Conservation (phyloP, 2,888 invertebrate genomes). For the Ochlodes sylvanus region DNA sequence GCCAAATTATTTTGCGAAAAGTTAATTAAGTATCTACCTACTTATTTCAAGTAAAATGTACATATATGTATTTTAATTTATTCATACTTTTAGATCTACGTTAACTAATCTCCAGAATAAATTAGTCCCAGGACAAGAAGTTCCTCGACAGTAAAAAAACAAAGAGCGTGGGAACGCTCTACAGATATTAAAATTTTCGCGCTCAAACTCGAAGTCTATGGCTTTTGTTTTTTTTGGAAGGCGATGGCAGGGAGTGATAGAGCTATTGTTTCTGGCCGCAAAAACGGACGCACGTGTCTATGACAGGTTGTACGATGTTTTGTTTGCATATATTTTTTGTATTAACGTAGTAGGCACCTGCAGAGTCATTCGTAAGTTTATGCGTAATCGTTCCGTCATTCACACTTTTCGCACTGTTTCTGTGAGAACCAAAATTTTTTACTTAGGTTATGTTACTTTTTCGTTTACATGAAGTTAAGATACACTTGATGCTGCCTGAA, state of each 20-base stretch:
- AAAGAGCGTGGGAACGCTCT: constrained; percentile 38
- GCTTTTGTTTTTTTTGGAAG: constrained; percentile 52
- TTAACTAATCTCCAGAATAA: constrained; percentile 8
- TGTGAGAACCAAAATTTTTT: constrained; percentile 27
- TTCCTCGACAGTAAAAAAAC: background rate
- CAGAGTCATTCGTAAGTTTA: constrained; percentile 66
- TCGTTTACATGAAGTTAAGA: background rate
- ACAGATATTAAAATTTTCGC: constrained; percentile 35
- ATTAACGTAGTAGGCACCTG: constrained; percentile 69
- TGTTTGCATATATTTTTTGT: constrained; percentile 66
- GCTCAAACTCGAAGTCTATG: constrained; percentile 23
- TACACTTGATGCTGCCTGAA: too few species aligned
- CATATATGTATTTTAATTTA: too few species aligned
- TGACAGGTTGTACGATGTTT: constrained; percentile 67
- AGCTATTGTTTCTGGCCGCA: constrained; percentile 78
- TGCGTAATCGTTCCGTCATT: constrained; percentile 48
- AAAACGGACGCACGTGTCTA: constrained; percentile 75
- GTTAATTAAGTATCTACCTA: too few species aligned
- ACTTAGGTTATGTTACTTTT: background rate
- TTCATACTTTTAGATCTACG: too few species aligned
- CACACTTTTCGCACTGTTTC: constrained; percentile 42
- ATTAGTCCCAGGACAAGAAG: background rate
- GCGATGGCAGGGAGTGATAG: constrained; percentile 55
- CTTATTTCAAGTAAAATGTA: too few species aligned
- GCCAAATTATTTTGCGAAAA: too few species aligned